Evolutionary conservation across 2,797 vertebrate genomes (phyloP).

Genomic region (Enteromius fasciolatus): DNA sequence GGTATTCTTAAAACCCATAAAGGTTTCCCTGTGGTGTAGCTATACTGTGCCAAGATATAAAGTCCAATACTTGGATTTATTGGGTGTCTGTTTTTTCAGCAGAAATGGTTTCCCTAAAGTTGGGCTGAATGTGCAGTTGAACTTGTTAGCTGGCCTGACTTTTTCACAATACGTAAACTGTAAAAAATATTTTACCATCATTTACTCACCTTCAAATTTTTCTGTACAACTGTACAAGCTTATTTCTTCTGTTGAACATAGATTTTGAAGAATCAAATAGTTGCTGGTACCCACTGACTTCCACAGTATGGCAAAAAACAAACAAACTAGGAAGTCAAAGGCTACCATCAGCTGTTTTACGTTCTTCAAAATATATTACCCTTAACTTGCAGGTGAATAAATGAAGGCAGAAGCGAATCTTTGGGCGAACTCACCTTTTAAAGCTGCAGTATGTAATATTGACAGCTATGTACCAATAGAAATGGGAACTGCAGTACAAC

Average conservation of each 20-base stretch:
- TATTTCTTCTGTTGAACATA: background rate
- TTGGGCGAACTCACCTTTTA: background rate
- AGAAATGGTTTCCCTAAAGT: background rate
- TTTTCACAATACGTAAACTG: background rate
- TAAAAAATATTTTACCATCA: background rate
- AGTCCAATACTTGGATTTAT: slow-evolving; percentile 32
- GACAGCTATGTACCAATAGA: background rate
- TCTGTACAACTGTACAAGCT: background rate
- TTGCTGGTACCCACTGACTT: background rate
- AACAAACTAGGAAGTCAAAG: background rate
- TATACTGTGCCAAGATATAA: slow-evolving; percentile 21
- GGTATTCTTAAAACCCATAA: slow-evolving; percentile 22
- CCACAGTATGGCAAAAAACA: background rate
- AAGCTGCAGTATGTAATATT: background rate
- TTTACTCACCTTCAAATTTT: no score
- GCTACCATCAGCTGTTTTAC: background rate
- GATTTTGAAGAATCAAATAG: background rate
- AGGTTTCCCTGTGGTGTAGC: slow-evolving; percentile 26
- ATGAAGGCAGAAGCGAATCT: background rate
- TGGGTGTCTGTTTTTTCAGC: background rate
- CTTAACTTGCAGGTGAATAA: background rate
- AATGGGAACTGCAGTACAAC: background rate
- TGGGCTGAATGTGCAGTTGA: background rate
- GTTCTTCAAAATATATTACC: background rate
- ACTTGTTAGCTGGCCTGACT: background rate